Base-by-base conservation (phyloP, 2,888 invertebrate genomes). In the Cephus sareptanus region DNA sequence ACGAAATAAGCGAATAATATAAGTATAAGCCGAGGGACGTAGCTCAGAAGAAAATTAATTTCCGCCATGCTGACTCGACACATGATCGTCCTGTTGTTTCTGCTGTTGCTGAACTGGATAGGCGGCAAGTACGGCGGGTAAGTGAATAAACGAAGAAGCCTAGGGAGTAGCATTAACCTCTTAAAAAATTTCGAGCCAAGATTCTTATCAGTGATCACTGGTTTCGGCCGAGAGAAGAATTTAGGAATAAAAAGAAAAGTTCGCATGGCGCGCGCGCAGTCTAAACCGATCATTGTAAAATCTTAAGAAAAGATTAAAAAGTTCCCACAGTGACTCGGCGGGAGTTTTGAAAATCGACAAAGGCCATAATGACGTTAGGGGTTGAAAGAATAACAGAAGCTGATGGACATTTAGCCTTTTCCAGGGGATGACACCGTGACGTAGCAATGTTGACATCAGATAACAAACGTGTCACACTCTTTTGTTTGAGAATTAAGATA, bases 401-500 rank as follows among this genome's bases (percentile, higher is more conserved):
- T 4, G 71, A 31, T 31, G 33, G 71, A 71, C 71, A 31, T 31
- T 33, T 71, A 71, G 15, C 4, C 31, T 31, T 31, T 31, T 11
- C 31, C 31, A 15, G 31, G 13, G 31, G 71, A 71, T 31, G 33
- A 33, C 13, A 71, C 71, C 40, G 40, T 71, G 71, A 71, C 71
- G 71, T 33, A 71, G 31, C 71, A 33, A 9, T 1, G 15, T 33
- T 33, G 71, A 77, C 77, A 86, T 88, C 85, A 85, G 87, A 87
- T 87, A 87, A 88, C 81, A 76, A 79, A 80, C 76, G 79, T 81
- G 76, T 76, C 80, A 31, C 71, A 75, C 75, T 79, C 75, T 84
- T 87, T 88, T 87, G 85, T 87, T 86, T 84, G 81, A 80, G 85
- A 86, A 88, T 87, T 85, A 85, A 88, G 88, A 88, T 87, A 87